Evolutionary conservation across 2,888 invertebrate genomes (phyloP).

Genomic region (Stramonita haemastoma): DNA sequence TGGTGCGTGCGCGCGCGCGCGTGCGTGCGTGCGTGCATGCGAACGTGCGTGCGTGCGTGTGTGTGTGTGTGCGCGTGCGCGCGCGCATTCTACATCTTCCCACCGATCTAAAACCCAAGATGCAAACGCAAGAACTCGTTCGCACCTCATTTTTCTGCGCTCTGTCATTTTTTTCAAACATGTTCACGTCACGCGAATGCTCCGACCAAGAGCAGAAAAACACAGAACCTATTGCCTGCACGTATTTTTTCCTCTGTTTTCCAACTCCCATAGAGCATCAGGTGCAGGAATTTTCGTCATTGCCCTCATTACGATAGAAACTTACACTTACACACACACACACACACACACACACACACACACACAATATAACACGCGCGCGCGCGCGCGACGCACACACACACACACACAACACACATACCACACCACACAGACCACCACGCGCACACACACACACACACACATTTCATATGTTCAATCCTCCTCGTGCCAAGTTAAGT

Average conservation of each 20-base stretch:
- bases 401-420: background rate
- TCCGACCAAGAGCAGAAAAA: background rate
- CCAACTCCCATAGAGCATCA: too few species aligned
- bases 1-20: background rate
- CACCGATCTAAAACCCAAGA: too few species aligned
- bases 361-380: background rate
- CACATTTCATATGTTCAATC: too few species aligned
- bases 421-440: too few species aligned
- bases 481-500: too few species aligned
- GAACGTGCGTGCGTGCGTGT: background rate
- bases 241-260: too few species aligned
- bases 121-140: too few species aligned
- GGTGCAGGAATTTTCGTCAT: too few species aligned
- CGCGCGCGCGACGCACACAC: background rate
- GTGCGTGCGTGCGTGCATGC: background rate
- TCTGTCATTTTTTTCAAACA: background rate
- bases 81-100: too few species aligned
- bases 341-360: background rate
- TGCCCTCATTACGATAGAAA: too few species aligned
- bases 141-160: background rate
- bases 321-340: background rate
- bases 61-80: constrained; percentile 26
- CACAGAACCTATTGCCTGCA: background rate
- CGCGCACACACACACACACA: too few species aligned
- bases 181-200: too few species aligned